phyloP scores from a whole-genome alignment of 2,888 invertebrate species.

The Drosophila kanekoi region DNA sequence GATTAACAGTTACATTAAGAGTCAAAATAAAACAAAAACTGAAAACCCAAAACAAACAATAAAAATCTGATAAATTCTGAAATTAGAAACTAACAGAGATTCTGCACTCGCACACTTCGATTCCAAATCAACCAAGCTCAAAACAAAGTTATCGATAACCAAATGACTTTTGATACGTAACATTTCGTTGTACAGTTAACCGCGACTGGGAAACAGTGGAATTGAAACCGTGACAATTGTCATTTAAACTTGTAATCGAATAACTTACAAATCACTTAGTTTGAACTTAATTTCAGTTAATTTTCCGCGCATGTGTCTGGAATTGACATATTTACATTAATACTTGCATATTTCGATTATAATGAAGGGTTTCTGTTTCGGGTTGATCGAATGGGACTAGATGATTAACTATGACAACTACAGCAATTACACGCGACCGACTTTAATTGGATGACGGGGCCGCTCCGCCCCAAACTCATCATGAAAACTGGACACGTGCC shows the following conservation, averaged over 20 bases:
- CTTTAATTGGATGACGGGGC: background rate
- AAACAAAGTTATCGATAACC: background rate
- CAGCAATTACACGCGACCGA: background rate
- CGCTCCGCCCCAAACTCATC: background rate
- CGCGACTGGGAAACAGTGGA: background rate
- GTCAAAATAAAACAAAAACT: background rate
- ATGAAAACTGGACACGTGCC: background rate
- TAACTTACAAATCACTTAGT: too few relatives aligned
- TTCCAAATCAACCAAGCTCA: accelerated
- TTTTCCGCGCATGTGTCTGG: too few relatives aligned
- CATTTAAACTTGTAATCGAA: too few relatives aligned
- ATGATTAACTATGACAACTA: too few relatives aligned
- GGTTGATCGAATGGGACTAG: background rate
- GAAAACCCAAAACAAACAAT: background rate
- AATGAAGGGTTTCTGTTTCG: background rate
- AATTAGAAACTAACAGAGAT: background rate
- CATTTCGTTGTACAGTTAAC: too few relatives aligned
- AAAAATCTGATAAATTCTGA: background rate
- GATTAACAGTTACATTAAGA: background rate
- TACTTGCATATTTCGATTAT: background rate
- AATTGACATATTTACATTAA: too few relatives aligned
- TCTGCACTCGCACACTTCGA: background rate
- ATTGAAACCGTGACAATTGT: background rate
- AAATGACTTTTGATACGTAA: background rate
- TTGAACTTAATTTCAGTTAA: too few relatives aligned